These are phyloP conservation scores for Drosophila multiciliata DNA, from an alignment of 2,888 invertebrate species.

Conservation along the genomic window DNA sequence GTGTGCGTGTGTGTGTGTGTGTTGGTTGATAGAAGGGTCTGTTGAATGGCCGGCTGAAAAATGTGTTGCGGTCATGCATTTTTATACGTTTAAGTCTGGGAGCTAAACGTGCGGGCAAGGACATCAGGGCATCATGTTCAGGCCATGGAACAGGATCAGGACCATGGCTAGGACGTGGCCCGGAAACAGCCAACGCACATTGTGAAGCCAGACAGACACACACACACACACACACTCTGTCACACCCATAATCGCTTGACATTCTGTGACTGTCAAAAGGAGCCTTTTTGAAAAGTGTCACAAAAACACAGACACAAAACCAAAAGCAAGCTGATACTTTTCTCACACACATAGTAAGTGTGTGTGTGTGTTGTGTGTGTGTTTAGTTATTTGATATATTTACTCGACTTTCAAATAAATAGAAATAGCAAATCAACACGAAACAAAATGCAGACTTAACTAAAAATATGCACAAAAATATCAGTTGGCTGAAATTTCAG, in stretches of 20 bases:
- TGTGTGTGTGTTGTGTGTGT: constrained; percentile 10
- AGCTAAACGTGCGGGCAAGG: constrained; percentile 46
- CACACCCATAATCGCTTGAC: constrained; percentile 58
- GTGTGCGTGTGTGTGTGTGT: background rate
- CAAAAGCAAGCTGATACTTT: constrained; percentile 1
- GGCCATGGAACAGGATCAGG: constrained; percentile 29
- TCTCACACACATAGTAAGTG: background rate
- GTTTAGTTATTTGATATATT: constrained; percentile 51
- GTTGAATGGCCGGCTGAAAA: constrained; percentile 60
- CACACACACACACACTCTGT: constrained; percentile 4
- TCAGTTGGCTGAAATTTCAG: background rate
- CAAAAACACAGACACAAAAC: background rate
- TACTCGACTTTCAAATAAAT: constrained; percentile 33
- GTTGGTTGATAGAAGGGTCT: constrained; percentile 27
- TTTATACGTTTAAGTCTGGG: constrained; percentile 60
- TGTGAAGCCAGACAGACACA: constrained; percentile 13
- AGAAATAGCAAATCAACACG: constrained; percentile 35
- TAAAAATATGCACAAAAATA: constrained; percentile 15
- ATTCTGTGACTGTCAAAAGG: constrained; percentile 59
- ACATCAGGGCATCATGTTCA: constrained; percentile 34
- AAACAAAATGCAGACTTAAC: constrained; percentile 16
- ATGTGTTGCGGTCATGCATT: constrained; percentile 80
- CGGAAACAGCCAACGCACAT: constrained; percentile 45
- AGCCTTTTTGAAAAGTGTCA: constrained; percentile 42
- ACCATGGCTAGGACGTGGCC: constrained; percentile 31